Base-by-base conservation (phyloP, 1,140 invertebrate genomes). In the Drosophila sp. region DNA sequence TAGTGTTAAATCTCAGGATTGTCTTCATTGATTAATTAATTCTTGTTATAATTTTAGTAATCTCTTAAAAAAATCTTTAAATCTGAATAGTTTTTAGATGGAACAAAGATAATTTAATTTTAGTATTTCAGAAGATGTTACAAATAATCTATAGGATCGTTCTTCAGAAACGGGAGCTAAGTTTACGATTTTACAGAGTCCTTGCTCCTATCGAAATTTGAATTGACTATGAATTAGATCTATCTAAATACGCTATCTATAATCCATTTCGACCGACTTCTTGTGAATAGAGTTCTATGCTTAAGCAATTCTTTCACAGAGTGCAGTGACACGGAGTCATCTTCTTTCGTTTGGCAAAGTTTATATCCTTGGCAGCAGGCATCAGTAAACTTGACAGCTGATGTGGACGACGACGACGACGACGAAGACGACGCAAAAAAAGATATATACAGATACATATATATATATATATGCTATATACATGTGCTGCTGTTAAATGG, bases 351-450 rank as follows among this genome's bases (percentile, higher is more conserved):
- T 30, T 30, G 56, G 32, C 32, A 58, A 79, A 82, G 71, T 87
- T 71, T 87, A 87, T 89, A 89, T 91, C 75, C 75, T 84, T 81
- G 77, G 70, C 67, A 79, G 75, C 41, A 62, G 76, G 89, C 86
- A 86, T 86, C 82, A 79, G 77, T 86, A 90, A 90, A 75, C 80
- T 80, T 90, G 80, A 90, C 87, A 85, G 80, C 70, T 84, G 72
- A 78, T 72, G 79, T 73, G 66, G 65, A 38, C 60, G 66, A 70
- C 70, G 72, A 66, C 65, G 66, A 41, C 47, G 64, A 33, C 11
- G 5, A 25, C 33, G 60, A 64, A 47, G 70, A 29, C 40, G 62
- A 40, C 10, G 66, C 69, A 75, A 72, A 67, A 65, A 66, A 54
- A 57, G 70, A 40, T n/a, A 8, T 41, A 41, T 44, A 33, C 6